Conservation (phyloP, 2,797 vertebrate genomes). For the Megalops cyprinoides region DNA sequence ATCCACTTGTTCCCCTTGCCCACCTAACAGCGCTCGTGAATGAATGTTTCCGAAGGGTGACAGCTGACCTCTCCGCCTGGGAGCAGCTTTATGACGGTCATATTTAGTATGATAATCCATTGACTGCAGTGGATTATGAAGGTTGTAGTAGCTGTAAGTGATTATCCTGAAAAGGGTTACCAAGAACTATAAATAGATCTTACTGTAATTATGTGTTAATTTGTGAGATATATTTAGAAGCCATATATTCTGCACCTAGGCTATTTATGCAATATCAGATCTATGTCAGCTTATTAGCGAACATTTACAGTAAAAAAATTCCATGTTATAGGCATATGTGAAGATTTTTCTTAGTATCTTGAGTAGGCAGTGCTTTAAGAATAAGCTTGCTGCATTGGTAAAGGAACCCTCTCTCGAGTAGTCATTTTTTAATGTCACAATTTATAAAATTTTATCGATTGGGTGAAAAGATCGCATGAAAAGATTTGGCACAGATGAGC, state of each 20-base stretch:
- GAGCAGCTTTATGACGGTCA: constrained; percentile 60
- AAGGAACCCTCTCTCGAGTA: too few species aligned
- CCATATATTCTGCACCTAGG: background rate
- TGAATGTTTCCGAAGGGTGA: background rate
- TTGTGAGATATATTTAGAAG: constrained; percentile 34
- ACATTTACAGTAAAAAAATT: too few species aligned
- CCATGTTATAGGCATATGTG: too few species aligned
- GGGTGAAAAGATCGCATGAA: too few species aligned
- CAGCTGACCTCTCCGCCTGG: background rate
- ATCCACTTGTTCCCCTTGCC: background rate
- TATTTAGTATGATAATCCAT: constrained; percentile 73
- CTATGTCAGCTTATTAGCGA: background rate
- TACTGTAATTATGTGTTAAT: constrained; percentile 33
- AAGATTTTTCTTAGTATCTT: too few species aligned
- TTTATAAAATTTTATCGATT: too few species aligned
- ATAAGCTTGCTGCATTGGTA: too few species aligned
- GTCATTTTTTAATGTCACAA: too few species aligned
- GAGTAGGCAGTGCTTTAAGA: too few species aligned
- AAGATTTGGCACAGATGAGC: background rate
- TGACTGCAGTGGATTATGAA: constrained; percentile 68
- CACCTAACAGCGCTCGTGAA: background rate
- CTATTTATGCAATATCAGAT: background rate
- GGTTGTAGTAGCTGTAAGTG: constrained; percentile 71
- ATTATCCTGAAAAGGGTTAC: constrained; percentile 68
- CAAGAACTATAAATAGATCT: constrained; percentile 59